These are phyloP conservation scores for Acrocera orbiculus DNA, from an alignment of 2,888 invertebrate species.

Conservation along the genomic window DNA sequence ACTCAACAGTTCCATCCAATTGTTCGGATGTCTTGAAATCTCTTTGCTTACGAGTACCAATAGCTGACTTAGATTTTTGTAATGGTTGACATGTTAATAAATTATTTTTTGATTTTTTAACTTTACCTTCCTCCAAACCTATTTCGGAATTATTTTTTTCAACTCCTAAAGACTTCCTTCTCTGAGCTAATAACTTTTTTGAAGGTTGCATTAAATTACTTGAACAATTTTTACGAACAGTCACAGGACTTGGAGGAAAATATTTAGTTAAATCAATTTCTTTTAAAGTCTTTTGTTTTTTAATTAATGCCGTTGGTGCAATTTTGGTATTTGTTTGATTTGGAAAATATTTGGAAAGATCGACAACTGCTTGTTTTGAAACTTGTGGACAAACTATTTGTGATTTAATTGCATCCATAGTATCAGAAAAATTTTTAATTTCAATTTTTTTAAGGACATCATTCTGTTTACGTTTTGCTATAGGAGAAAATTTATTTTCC, in stretches of 20 bases:
- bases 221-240: conserved; percentile 21
- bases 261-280: conserved; percentile 30
- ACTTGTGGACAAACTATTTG: conserved; percentile 25
- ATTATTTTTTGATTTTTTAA: no score
- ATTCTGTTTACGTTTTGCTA: conserved; percentile 17
- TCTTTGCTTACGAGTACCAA: no score
- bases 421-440: conserved; percentile 26
- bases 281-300: conserved; percentile 28
- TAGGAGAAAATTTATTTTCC: conserved; percentile 14
- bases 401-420: conserved; percentile 27
- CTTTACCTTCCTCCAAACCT: no score
- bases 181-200: conserved; percentile 12
- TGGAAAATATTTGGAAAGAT: conserved; percentile 30
- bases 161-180: conserved; percentile 10
- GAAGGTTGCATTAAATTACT: conserved; percentile 7
- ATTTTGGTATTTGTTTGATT: conserved; percentile 24
- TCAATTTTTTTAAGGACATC: conserved; percentile 28
- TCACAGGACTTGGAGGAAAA: conserved; percentile 27
- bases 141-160: no score
- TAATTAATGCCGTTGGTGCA: conserved; percentile 19
- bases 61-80: no score
- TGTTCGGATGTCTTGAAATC: no score
- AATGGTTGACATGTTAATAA: no score
- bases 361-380: conserved; percentile 22
- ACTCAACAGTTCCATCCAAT: conserved; percentile 27